Conservation (phyloP, 2,888 invertebrate species). For the Acleris cristana region DNA sequence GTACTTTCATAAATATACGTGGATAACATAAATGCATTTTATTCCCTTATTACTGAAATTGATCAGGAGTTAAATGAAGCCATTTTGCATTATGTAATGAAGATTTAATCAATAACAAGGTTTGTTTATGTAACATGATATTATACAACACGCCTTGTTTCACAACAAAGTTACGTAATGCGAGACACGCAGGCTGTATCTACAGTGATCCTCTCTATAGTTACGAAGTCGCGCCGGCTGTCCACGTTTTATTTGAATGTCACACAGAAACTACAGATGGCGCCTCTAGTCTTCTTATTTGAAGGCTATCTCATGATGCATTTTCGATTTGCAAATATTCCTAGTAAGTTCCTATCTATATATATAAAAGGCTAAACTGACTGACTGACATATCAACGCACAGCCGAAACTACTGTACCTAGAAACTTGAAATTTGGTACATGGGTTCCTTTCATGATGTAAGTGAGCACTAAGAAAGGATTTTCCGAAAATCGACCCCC, state of each 20-base stretch:
- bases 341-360: too few relatives aligned
- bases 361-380: too few relatives aligned
- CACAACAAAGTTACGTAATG: conserved; percentile 30
- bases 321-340: too few relatives aligned
- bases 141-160: conserved; percentile 32
- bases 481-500: too few relatives aligned
- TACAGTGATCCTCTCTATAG: neutral
- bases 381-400: too few relatives aligned
- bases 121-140: conserved; percentile 30
- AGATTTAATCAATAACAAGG: conserved; percentile 31
- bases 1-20: conserved; percentile 28
- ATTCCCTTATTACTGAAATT: neutral
- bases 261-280: conserved; percentile 18
- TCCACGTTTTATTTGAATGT: conserved; percentile 1
- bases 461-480: too few relatives aligned
- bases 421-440: too few relatives aligned
- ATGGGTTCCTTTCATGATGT: too few relatives aligned
- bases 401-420: too few relatives aligned
- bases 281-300: conserved; percentile 18
- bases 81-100: conserved; percentile 20
- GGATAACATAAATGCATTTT: conserved; percentile 21
- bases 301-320: neutral
- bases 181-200: conserved; percentile 11
- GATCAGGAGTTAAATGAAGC: neutral
- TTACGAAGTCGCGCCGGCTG: neutral